Conservation (phyloP, 2,888 invertebrate species). For the Rhorus exstirpatorius region DNA sequence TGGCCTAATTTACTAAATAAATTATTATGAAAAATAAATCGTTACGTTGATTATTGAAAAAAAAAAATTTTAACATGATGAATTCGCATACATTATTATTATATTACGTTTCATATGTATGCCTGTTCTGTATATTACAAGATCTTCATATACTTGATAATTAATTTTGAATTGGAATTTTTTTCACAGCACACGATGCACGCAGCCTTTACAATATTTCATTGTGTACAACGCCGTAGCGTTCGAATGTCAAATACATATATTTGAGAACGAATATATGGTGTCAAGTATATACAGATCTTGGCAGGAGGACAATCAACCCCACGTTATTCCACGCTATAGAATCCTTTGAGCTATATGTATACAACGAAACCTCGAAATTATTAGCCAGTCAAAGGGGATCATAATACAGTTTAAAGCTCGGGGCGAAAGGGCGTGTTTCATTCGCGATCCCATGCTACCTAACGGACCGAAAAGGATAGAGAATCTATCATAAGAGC, state of each 20-base stretch:
- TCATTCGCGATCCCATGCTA: conserved; percentile 12
- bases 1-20: too few relatives aligned
- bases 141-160: too few relatives aligned
- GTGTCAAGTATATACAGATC: background rate
- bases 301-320: conserved; percentile 13
- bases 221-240: background rate
- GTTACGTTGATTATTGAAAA: too few relatives aligned
- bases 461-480: conserved; percentile 9
- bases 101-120: too few relatives aligned
- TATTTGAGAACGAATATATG: background rate
- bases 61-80: too few relatives aligned
- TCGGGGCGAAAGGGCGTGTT: conserved; percentile 35
- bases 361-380: conserved; percentile 15
- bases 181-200: too few relatives aligned
- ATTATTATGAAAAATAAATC: too few relatives aligned
- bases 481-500: conserved; percentile 26
- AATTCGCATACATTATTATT: too few relatives aligned
- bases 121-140: too few relatives aligned
- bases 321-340: conserved; percentile 3
- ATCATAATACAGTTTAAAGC: conserved; percentile 27
- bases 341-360: background rate
- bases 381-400: conserved; percentile 33
- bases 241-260: conserved; percentile 8
- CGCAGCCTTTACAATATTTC: background rate
- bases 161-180: too few relatives aligned